These are phyloP conservation scores for Sebastes glaucus DNA, from an alignment of 2,797 vertebrate genomes.

Conservation along the genomic window DNA sequence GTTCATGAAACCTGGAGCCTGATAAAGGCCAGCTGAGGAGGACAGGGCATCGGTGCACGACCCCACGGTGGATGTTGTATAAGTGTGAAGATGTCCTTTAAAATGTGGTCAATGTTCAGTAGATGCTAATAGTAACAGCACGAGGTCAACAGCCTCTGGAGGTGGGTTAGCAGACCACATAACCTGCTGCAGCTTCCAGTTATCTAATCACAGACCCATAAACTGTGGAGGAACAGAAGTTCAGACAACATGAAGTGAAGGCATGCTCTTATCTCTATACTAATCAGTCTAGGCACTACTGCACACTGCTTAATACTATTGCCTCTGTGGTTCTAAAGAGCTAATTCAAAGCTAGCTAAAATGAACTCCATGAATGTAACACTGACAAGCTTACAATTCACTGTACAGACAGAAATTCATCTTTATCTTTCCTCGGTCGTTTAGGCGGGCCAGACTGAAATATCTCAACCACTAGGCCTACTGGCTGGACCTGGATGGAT, in stretches of 20 bases:
- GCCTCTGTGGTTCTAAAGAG: background rate
- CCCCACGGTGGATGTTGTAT: background rate
- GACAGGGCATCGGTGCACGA: background rate
- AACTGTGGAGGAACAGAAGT: background rate
- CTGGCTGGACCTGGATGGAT: too few species aligned
- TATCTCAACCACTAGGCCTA: background rate
- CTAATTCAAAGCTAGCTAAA: background rate
- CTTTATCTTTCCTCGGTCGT: background rate
- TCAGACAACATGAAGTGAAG: background rate
- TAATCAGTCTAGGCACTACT: background rate
- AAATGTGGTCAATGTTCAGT: slow-evolving; percentile 25
- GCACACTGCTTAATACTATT: background rate
- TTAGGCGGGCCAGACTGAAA: background rate
- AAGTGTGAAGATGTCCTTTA: background rate
- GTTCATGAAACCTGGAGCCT: background rate
- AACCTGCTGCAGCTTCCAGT: background rate
- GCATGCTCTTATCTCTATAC: background rate
- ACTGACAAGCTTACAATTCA: background rate
- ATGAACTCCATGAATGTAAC: background rate
- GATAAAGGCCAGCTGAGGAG: background rate
- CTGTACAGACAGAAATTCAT: background rate
- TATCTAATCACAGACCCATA: slow-evolving; percentile 44
- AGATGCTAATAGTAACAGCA: background rate
- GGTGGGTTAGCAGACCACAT: slow-evolving; percentile 16
- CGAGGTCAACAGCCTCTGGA: background rate